These are phyloP conservation scores for Leucosticte australis DNA, from an alignment of 2,113 vertebrate genomes.

Conservation along the genomic window DNA sequence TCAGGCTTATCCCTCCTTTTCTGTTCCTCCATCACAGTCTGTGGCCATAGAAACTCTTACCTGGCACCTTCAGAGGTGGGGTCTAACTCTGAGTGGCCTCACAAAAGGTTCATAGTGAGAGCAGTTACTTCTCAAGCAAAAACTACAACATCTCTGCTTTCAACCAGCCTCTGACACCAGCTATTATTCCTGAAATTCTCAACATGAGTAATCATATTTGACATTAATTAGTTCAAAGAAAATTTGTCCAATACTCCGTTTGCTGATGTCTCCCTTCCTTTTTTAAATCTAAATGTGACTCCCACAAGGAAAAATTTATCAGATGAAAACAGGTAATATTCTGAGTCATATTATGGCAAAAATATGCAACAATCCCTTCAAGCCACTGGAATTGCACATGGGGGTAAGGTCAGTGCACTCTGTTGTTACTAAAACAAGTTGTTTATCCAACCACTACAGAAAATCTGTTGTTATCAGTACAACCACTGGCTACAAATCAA, in stretches of 20 bases:
- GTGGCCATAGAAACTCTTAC: neutral
- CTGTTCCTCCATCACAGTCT: neutral
- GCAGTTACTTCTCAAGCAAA: neutral
- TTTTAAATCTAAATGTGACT: neutral
- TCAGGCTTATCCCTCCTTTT: neutral
- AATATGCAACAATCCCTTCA: neutral
- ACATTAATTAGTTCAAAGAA: neutral
- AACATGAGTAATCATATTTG: neutral
- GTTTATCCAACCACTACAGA: slow-evolving; percentile 26
- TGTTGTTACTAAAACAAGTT: slow-evolving; percentile 23
- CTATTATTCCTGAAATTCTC: neutral
- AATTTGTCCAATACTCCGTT: neutral
- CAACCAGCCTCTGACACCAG: neutral
- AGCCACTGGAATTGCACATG: neutral
- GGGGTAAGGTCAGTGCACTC: neutral
- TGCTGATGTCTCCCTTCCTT: neutral
- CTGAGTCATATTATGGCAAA: neutral
- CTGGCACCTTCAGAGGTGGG: neutral
- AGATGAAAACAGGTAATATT: neutral
- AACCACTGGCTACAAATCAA: slow-evolving; percentile 46
- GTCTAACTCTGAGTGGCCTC: neutral
- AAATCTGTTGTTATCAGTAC: slow-evolving; percentile 35
- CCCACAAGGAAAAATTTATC: neutral
- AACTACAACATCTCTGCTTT: neutral
- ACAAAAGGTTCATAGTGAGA: neutral